Base-by-base conservation (phyloP, 1,140 invertebrate genomes). In the Argopecten irradians region DNA sequence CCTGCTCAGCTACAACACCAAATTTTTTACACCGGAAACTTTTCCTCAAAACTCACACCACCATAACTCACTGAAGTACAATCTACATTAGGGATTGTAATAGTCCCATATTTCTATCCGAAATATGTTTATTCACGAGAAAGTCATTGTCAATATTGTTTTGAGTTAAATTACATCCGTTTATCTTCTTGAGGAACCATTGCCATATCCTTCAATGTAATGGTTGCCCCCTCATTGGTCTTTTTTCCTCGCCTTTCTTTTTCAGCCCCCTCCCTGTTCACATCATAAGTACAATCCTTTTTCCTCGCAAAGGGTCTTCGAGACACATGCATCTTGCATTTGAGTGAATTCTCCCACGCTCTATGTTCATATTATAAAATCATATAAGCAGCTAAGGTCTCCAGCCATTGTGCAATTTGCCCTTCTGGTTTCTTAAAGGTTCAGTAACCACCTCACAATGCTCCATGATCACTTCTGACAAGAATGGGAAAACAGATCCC, bases 351-450 rank as follows among this genome's bases (percentile, higher is more conserved):
- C 71, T 16, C 0, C 86, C 55, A 55, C 33, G 86, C 55, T 36
- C 86, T 82, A 34, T 87, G 86, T 83, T 87, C 86, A 8, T 85
- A 87, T 87, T 0, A 33, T 32, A 22, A 87, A 82, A 87, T 87
- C 86, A 43, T 34, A 82, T 87, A 82, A 2, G 55, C 28, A 19
- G 28, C 34, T 9, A 87, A 41, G 3, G 35, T 82, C 35, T 87
- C 86, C 39, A 82, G n/a, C 71, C 86, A 87, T 32, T 55, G 32
- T 0, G 55, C 86, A n/a, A 87, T 87, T 87, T 87, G 86, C 13
- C 71, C 86, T 39, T 87, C 86, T 82, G 86, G 86, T 5, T 87
- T 87, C n/a, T 82, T 87, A 39, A 82, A 87, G 85, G 82, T 87
- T 87, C 1, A 87, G 34, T 1, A 87, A 55, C 86, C 86, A 87